Percentiles rank a stretch among this genome's conserved stretches.
These are phyloP conservation scores for Shinisaurus crocodilurus DNA, from an alignment of 2,113 vertebrate species.

Conservation along the genomic window DNA sequence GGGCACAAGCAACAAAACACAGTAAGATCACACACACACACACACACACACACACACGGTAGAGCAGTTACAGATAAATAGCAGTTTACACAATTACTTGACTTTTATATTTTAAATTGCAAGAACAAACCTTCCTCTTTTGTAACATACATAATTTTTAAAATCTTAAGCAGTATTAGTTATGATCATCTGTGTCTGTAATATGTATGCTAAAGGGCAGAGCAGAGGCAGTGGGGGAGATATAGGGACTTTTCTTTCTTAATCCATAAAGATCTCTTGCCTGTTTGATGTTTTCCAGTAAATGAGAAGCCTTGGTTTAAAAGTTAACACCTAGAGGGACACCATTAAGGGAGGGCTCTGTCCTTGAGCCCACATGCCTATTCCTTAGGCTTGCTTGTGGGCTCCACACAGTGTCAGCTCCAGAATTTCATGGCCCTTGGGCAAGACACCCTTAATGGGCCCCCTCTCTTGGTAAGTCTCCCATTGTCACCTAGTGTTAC, in stretches of 20 bases:
- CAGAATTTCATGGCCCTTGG: not conserved
- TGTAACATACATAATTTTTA: not conserved
- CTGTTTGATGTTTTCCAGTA: constrained; percentile 20
- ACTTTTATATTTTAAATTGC: constrained; percentile 3
- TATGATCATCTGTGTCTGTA: not conserved
- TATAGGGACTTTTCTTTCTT: not conserved
- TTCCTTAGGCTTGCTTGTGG: not conserved
- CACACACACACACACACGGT: too few relatives aligned
- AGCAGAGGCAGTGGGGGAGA: not conserved
- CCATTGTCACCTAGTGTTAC: too few relatives aligned
- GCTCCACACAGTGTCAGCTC: not conserved
- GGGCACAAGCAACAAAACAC: too few relatives aligned
- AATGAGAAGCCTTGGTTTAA: not conserved
- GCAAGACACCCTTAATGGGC: too few relatives aligned
- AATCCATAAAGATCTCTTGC: not conserved
- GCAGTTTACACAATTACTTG: not conserved
- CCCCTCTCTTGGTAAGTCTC: too few relatives aligned
- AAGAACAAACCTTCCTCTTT: not conserved
- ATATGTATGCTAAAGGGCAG: not conserved
- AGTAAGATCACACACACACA: too few relatives aligned
- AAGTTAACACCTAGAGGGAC: not conserved
- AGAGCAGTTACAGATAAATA: too few relatives aligned
- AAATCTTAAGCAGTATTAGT: not conserved
- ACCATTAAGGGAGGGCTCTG: not conserved
- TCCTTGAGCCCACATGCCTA: not conserved